Evolutionary conservation across 2,888 invertebrate species (phyloP).

Genomic region (Cordilura impudica): DNA sequence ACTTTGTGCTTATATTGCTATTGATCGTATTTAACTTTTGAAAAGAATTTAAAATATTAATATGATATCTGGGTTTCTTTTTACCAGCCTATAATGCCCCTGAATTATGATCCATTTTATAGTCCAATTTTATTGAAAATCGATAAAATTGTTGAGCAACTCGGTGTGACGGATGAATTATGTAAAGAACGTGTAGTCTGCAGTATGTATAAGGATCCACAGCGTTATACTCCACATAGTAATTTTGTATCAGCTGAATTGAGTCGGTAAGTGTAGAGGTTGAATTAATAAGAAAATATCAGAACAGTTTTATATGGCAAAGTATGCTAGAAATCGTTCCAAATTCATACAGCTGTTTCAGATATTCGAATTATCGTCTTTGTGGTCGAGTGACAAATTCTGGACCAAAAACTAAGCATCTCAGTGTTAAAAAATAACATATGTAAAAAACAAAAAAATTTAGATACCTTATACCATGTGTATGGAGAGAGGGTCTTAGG

Average conservation of each 20-base stretch:
- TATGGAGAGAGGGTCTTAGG: no score
- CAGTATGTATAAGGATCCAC: conserved; percentile 90
- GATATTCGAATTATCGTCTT: no score
- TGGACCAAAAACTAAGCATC: no score
- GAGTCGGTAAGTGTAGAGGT: conserved; percentile 90
- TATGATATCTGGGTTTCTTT: conserved; percentile 1
- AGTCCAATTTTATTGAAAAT: conserved; percentile 88
- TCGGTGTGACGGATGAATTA: conserved; percentile 84
- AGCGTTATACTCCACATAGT: conserved; percentile 89
- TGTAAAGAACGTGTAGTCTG: conserved; percentile 90
- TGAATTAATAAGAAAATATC: no score
- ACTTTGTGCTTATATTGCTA: conserved; percentile 5
- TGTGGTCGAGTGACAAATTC: no score
- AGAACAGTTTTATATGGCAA: no score
- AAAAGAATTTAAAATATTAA: not conserved
- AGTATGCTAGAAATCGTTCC: no score
- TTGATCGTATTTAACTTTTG: not conserved
- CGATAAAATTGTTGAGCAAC: conserved; percentile 84
- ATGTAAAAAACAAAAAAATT: no score
- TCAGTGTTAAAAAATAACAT: no score
- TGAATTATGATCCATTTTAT: conserved; percentile 83
- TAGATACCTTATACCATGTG: no score
- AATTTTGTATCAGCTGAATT: conserved; percentile 91
- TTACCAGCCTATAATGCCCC: conserved; percentile 75
- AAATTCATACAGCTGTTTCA: no score